Base-by-base conservation (phyloP, 2,797 vertebrate genomes). In the Halcyon badia region DNA sequence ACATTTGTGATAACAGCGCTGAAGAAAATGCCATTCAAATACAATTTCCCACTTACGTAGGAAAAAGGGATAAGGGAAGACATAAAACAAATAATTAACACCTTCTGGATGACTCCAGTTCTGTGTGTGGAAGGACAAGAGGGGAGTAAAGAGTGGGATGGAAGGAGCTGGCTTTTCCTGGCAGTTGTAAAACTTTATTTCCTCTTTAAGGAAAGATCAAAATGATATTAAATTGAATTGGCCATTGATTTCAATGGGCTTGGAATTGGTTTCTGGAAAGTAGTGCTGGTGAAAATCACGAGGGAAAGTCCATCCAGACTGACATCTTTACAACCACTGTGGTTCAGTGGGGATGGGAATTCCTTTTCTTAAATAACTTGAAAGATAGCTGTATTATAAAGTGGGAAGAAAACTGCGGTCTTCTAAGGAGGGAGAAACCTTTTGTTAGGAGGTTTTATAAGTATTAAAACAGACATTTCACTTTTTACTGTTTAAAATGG, bases 21-120 rank as follows among this genome's bases (percentile, higher is more conserved):
- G 84, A 68, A 83, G 75, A 88, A 91, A 94, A 91, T 80, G 58
- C 41, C 72, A 62, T 86, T 94, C 91, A 57, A 94, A 94, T 69
- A 61, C 54, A 31, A 78, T 78, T 87, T 80, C 52, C 49, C 56
- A 64, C 83, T 75, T 64, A 66, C 0, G 0, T 1, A 62, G 62
- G 65, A 57, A 70, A 60, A 69, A 66, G 52, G 71, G 56, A 48
- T 37, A 54, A 82, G 52, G 60, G 70, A 92, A 89, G 24, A 13
- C 39, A 77, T 24, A 89, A 83, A 70, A 5, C 35, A 79, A 90
- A 85, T 57, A 66, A 94, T 83, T 80, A 94, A 80, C 4, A 2
- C 22, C 42, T 70, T 52, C 39, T 68, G 46, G n/a, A 57, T 66
- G 61, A n/a, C 62, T 83, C 72, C 56, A 37, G 52, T 8, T 71